These are phyloP conservation scores for Nasonia oneida DNA, from an alignment of 2,888 invertebrate species.

Conservation along the genomic window DNA sequence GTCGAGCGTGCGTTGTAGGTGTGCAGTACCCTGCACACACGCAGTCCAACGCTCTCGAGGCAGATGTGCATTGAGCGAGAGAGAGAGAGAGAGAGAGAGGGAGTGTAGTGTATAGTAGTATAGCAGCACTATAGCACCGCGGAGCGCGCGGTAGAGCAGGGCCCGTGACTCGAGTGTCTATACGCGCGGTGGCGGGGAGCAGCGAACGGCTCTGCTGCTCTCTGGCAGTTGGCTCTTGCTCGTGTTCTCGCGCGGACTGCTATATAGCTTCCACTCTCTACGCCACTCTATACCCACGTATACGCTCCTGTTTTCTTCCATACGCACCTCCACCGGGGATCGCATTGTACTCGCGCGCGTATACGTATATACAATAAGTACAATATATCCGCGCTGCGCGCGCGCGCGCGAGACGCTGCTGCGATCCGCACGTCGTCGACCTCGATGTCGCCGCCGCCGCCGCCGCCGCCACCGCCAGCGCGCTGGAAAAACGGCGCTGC, in stretches of 20 bases:
- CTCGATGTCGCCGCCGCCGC: not conserved
- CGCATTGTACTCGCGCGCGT: not conserved
- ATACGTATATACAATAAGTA: not conserved
- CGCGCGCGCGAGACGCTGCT: not conserved
- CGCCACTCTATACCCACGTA: not conserved
- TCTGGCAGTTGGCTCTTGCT: conserved; percentile 58
- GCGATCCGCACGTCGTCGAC: not conserved
- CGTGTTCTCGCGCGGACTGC: conserved; percentile 50
- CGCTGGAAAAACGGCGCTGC: not conserved
- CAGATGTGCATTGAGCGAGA: conserved; percentile 21
- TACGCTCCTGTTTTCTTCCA: not conserved
- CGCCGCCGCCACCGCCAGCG: not conserved
- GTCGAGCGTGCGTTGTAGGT: not conserved
- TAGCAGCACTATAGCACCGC: not conserved
- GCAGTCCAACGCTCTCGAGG: not conserved
- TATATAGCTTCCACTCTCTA: not conserved
- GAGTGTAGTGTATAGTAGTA: conserved; percentile 1
- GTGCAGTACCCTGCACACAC: not conserved
- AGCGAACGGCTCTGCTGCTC: conserved; percentile 13
- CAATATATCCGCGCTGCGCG: not conserved
- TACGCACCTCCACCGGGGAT: no score
- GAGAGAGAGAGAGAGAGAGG: conserved; percentile 38
- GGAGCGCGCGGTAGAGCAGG: not conserved
- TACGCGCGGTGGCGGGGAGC: conserved; percentile 6
- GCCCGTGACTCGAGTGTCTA: conserved; percentile 4